These are phyloP conservation scores for Picathartes gymnocephalus DNA, from an alignment of 2,113 vertebrate species.

Conservation along the genomic window DNA sequence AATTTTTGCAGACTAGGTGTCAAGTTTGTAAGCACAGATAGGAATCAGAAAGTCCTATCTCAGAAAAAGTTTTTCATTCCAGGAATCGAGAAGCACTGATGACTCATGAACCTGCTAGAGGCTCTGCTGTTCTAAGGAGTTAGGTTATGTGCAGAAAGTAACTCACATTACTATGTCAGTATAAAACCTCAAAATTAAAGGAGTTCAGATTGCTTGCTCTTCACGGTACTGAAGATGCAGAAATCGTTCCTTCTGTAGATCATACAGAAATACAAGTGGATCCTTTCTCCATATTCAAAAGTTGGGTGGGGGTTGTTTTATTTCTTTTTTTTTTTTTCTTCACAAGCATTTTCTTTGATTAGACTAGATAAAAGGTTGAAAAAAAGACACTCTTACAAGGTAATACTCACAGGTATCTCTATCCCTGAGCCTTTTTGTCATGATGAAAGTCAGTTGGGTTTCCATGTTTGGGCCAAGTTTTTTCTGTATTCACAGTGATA, in stretches of 20 bases:
- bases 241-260: background rate
- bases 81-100: background rate
- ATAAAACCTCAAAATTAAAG: background rate
- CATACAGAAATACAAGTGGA: background rate
- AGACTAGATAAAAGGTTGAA: background rate
- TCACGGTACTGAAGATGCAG: background rate
- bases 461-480: slow-evolving; percentile 4
- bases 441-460: background rate
- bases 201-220: background rate
- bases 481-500: slow-evolving; percentile 9
- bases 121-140: background rate
- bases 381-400: background rate
- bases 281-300: background rate
- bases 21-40: background rate
- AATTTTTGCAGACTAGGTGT: background rate
- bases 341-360: background rate
- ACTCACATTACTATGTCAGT: background rate
- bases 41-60: background rate
- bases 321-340: background rate
- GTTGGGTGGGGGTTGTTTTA: background rate
- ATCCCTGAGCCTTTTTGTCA: background rate
- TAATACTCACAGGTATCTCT: background rate
- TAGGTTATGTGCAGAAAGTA: background rate
- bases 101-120: background rate
- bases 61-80: background rate